A percentile compares a stretch with the other conserved stretches of the same genome.
These are phyloP conservation scores for Labrus mixtus DNA, from an alignment of 2,113 vertebrate species.

Conservation along the genomic window DNA sequence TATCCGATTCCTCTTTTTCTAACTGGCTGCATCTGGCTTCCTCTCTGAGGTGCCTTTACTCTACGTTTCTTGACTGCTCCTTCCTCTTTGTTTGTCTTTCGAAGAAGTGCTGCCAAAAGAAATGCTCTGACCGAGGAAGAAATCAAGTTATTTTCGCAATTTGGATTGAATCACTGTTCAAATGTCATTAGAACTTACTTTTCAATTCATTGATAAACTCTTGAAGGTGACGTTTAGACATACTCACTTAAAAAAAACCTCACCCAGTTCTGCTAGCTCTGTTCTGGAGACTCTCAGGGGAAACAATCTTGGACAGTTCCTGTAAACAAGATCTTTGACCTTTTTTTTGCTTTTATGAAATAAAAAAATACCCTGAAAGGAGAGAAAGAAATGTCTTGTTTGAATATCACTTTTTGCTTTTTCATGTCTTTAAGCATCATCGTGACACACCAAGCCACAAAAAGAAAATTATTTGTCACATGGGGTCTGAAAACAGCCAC, in stretches of 20 bases:
- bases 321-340: not conserved
- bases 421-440: not conserved
- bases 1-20: conserved; percentile 11
- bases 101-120: conserved; percentile 30
- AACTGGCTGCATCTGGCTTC: conserved; percentile 14
- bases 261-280: not conserved
- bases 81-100: conserved; percentile 44
- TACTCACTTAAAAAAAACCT: not conserved
- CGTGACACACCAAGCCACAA: not conserved
- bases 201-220: not conserved
- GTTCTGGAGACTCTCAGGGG: not conserved
- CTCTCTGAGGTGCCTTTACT: conserved; percentile 43
- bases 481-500: not conserved
- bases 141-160: conserved; percentile 4
- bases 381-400: not conserved
- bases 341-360: not conserved
- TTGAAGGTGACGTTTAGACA: not conserved
- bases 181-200: not conserved
- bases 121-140: conserved; percentile 20
- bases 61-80: conserved; percentile 35
- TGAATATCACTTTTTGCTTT: not conserved
- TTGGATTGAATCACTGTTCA: conserved; percentile 10
- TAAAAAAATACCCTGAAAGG: not conserved
- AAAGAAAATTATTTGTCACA: not conserved
- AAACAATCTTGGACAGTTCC: not conserved